These are phyloP conservation scores for Myotis planiceps DNA, from an alignment of 2,797 vertebrate species.

Conservation along the genomic window DNA sequence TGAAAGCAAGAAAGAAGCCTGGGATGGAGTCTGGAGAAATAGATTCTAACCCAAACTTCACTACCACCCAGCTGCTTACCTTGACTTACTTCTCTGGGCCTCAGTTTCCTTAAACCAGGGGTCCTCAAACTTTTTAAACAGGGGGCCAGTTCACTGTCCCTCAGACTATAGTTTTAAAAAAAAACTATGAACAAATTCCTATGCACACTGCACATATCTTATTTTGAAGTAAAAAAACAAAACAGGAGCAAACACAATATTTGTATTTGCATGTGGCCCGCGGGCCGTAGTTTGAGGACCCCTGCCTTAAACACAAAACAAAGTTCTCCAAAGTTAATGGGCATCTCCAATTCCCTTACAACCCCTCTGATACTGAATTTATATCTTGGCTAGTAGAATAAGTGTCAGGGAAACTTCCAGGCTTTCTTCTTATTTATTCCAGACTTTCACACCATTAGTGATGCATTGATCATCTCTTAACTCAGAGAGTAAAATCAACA, in stretches of 20 bases:
- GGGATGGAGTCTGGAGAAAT: neutral
- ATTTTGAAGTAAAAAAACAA: too few species aligned
- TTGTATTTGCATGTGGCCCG: too few species aligned
- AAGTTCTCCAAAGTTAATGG: neutral
- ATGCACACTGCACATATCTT: too few species aligned
- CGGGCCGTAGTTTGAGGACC: too few species aligned
- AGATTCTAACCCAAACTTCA: neutral
- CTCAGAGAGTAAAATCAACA: constrained; percentile 33
- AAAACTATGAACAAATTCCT: too few species aligned
- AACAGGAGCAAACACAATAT: too few species aligned
- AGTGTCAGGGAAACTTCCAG: neutral
- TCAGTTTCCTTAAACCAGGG: neutral
- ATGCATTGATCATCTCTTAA: constrained; percentile 33
- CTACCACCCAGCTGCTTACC: neutral
- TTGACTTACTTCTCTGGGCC: neutral
- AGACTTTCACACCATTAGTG: constrained; percentile 11
- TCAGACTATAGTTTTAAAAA: too few species aligned
- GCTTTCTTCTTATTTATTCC: constrained; percentile 15
- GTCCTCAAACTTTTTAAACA: too few species aligned
- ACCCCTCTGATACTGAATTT: too few species aligned
- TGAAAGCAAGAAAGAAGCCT: neutral
- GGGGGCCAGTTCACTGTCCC: too few species aligned
- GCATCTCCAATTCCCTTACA: neutral
- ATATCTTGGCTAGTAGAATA: neutral
- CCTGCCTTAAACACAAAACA: neutral